These are phyloP conservation scores for Endotricha flammealis DNA, from an alignment of 2,888 invertebrate genomes.

Conservation along the genomic window DNA sequence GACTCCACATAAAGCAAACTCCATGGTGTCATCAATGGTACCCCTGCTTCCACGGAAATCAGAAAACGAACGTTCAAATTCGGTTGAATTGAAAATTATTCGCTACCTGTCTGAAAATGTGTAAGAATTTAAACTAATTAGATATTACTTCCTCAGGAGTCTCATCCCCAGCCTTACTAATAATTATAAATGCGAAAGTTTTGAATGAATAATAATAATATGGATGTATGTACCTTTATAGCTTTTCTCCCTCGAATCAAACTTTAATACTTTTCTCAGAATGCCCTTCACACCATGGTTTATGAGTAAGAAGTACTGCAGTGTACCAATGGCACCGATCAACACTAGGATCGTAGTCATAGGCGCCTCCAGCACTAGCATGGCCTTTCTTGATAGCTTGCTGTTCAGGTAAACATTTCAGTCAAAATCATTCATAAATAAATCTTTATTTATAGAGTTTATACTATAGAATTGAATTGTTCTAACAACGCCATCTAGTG, in stretches of 20 bases:
- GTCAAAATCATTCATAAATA: too few relatives aligned
- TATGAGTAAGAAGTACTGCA: slow-evolving; percentile 65
- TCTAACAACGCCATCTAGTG: too few relatives aligned
- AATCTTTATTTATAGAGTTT: too few relatives aligned
- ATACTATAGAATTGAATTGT: too few relatives aligned
- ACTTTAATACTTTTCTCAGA: too few relatives aligned
- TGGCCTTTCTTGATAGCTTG: slow-evolving; percentile 79
- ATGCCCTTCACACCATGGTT: slow-evolving; percentile 58
- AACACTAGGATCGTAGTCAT: slow-evolving; percentile 80
- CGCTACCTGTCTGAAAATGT: slow-evolving; percentile 32
- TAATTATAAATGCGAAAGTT: too few relatives aligned
- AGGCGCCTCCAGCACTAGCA: slow-evolving; percentile 79
- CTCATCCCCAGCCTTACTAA: too few relatives aligned
- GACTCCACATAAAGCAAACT: slow-evolving; percentile 54
- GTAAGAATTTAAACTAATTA: slow-evolving; percentile 30
- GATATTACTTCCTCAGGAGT: too few relatives aligned
- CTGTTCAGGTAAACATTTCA: slow-evolving; percentile 64
- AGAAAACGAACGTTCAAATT: slow-evolving; percentile 34
- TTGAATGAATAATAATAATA: too few relatives aligned
- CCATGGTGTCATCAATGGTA: slow-evolving; percentile 47
- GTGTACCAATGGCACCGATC: slow-evolving; percentile 62
- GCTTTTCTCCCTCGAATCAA: too few relatives aligned
- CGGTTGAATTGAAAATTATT: slow-evolving; percentile 37
- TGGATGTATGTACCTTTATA: too few relatives aligned
- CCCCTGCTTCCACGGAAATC: slow-evolving; percentile 50